phyloP scores from a whole-genome alignment of 2,113 vertebrate genomes.

The Melanostigma gelatinosum region DNA sequence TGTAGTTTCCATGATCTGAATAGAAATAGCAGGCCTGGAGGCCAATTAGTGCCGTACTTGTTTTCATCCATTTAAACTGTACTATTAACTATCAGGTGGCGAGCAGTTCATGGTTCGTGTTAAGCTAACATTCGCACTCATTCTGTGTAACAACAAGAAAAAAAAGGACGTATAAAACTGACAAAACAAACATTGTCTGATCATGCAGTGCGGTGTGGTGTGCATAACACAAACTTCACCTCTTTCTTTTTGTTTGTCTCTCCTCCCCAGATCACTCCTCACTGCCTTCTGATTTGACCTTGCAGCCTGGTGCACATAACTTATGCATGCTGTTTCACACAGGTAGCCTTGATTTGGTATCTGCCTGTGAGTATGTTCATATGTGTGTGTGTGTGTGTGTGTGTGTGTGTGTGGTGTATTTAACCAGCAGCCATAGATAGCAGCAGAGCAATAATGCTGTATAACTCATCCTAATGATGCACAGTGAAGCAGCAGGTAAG shows the following conservation, averaged over 20 bases:
- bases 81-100: background rate
- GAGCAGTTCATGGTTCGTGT: background rate
- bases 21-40: background rate
- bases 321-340: conserved; percentile 65
- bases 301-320: conserved; percentile 51
- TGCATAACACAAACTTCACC: background rate
- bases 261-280: conserved; percentile 17
- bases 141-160: background rate
- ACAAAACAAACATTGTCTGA: background rate
- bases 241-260: conserved; percentile 10
- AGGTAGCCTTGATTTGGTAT: conserved; percentile 44
- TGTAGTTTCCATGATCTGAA: background rate
- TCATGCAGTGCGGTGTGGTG: background rate
- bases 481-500: conserved; percentile 70
- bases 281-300: conserved; percentile 41
- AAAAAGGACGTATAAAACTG: background rate
- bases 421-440: conserved; percentile 42
- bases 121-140: background rate
- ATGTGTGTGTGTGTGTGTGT: background rate
- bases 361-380: background rate
- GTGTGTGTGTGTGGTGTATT: conserved; percentile 1
- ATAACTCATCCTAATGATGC: conserved; percentile 71
- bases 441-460: conserved; percentile 59
- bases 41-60: background rate
- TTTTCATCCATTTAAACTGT: background rate